These are phyloP conservation scores for Acrossocheilus fasciatus DNA, from an alignment of 2,797 vertebrate species.

Conservation along the genomic window DNA sequence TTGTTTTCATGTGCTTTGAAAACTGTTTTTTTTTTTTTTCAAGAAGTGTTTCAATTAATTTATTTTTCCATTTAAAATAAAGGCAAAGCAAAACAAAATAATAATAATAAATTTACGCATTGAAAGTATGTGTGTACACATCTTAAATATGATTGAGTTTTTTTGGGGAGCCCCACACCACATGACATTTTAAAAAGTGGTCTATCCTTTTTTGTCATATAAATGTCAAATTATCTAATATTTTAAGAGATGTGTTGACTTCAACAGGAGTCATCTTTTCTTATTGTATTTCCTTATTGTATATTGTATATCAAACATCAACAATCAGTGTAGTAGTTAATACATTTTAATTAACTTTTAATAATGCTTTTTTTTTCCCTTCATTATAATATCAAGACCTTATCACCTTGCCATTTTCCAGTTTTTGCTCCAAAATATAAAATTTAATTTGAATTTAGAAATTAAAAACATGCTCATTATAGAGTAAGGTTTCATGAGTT, in stretches of 20 bases:
- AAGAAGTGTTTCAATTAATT: not conserved
- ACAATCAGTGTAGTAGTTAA: not conserved
- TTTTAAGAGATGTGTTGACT: not conserved
- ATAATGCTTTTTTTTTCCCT: not conserved
- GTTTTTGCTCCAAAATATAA: not conserved
- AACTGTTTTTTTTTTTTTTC: not conserved
- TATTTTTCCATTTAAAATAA: not conserved
- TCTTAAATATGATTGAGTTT: not conserved
- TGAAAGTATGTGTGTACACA: not conserved
- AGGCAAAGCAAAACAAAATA: not conserved
- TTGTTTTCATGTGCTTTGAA: not conserved
- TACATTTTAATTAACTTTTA: not conserved
- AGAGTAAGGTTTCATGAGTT: not conserved
- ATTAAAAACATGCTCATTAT: not conserved
- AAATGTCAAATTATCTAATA: not conserved
- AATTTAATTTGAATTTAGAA: not conserved
- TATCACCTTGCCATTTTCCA: not conserved
- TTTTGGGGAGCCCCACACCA: not conserved
- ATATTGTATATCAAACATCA: not conserved
- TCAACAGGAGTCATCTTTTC: not conserved
- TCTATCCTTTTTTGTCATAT: not conserved
- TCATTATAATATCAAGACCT: not conserved
- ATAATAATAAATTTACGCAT: not conserved
- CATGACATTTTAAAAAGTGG: not conserved
- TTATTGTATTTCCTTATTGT: not conserved